Conservation (phyloP, 2,797 vertebrate species). For the Petrocephalus schoutedeni region DNA sequence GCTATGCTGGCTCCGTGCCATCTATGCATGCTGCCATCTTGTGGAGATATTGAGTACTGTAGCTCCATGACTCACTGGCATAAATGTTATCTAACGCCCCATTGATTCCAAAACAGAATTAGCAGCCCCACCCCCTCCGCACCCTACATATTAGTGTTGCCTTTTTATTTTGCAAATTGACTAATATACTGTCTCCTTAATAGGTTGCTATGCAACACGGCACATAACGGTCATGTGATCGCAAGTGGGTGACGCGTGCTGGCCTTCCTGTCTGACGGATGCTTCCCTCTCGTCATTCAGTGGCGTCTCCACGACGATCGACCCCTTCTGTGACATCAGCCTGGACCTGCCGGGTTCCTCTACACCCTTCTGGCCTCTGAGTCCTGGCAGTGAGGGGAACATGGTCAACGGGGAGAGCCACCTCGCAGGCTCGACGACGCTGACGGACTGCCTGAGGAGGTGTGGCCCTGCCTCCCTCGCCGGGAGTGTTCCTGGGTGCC, state of each 20-base stretch:
- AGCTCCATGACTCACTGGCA: constrained; percentile 41
- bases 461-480: constrained; percentile 39
- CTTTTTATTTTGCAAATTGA: neutral
- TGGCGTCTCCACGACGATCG: constrained; percentile 96
- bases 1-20: neutral
- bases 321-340: constrained; percentile 98
- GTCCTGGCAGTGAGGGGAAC: constrained; percentile 87
- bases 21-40: constrained; percentile 31
- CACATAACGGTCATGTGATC: neutral
- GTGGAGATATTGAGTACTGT: constrained; percentile 37
- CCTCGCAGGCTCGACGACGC: constrained; percentile 70
- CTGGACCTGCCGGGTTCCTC: constrained; percentile 94
- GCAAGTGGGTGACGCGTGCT: neutral
- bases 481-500: neutral
- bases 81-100: neutral
- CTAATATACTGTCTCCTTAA: neutral
- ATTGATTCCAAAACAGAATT: neutral
- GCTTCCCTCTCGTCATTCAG: constrained; percentile 47
- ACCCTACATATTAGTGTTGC: neutral
- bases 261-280: neutral
- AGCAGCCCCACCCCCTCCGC: neutral
- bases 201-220: neutral
- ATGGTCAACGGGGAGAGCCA: constrained; percentile 93
- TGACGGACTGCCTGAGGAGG: constrained; percentile 96
- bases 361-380: constrained; percentile 95